Conservation (phyloP, 2,888 invertebrate species). For the Leptinotarsa juncta region DNA sequence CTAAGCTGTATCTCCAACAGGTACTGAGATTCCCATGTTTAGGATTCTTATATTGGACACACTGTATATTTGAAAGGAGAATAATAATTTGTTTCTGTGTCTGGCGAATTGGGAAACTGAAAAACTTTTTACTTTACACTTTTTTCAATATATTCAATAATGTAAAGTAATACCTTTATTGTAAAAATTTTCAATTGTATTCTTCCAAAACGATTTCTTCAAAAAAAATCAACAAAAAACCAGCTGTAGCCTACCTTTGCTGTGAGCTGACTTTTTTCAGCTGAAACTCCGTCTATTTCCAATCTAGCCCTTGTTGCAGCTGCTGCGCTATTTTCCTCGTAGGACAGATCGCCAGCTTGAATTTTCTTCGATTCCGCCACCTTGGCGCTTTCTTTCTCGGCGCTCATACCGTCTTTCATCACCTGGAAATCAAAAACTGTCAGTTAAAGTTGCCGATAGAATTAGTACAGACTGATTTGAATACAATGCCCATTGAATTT, state of each 20-base stretch:
- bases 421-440: slow-evolving; percentile 65
- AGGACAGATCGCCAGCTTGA: slow-evolving; percentile 85
- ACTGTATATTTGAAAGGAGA: no score
- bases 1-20: no score
- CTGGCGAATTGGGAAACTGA: no score
- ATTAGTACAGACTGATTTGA: slow-evolving; percentile 21
- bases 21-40: no score
- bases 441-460: slow-evolving; percentile 1
- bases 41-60: no score
- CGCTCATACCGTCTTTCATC: slow-evolving; percentile 84
- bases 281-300: slow-evolving; percentile 86
- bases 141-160: no score
- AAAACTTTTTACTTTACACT: no score
- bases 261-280: slow-evolving; percentile 86
- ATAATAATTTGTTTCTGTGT: no score
- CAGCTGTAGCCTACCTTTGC: slow-evolving; percentile 74
- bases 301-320: slow-evolving; percentile 82
- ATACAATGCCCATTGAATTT: slow-evolving; percentile 29
- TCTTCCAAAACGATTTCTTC: no score
- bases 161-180: no score
- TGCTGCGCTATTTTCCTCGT: slow-evolving; percentile 82
- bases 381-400: slow-evolving; percentile 80
- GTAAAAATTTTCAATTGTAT: no score
- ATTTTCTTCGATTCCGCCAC: slow-evolving; percentile 79
- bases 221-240: no score